These are phyloP conservation scores for Hoplodrina ambigua DNA, from an alignment of 2,888 invertebrate species.

Conservation along the genomic window DNA sequence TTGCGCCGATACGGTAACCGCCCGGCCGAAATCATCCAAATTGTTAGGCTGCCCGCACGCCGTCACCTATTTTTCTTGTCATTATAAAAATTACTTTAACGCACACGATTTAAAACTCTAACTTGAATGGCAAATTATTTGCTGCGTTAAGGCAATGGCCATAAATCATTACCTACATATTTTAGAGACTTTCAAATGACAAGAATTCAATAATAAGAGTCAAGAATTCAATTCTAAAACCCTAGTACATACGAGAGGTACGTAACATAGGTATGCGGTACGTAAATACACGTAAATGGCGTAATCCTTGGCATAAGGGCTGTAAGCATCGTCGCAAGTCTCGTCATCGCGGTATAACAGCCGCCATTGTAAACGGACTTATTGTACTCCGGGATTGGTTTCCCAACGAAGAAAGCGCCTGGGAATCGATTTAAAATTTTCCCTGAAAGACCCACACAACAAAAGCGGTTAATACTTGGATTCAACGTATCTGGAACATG, in stretches of 20 bases:
- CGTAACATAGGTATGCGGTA: conserved; percentile 50
- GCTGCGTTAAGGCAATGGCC: too few relatives aligned
- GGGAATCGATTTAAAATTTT: conserved; percentile 89
- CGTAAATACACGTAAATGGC: conserved; percentile 84
- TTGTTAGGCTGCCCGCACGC: too few relatives aligned
- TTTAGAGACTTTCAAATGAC: background rate
- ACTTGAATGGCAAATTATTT: too few relatives aligned
- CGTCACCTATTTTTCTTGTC: too few relatives aligned
- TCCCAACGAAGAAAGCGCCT: conserved; percentile 82
- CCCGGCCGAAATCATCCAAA: too few relatives aligned
- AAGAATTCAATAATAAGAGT: conserved; percentile 11
- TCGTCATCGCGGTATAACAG: conserved; percentile 81
- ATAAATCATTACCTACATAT: background rate
- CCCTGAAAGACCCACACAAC: conserved; percentile 83
- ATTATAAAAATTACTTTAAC: too few relatives aligned
- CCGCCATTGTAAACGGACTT: conserved; percentile 83
- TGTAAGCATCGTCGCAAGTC: conserved; percentile 79
- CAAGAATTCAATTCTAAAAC: conserved; percentile 8
- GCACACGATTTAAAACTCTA: too few relatives aligned
- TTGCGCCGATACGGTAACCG: too few relatives aligned
- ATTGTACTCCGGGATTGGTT: conserved; percentile 88
- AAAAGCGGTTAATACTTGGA: conserved; percentile 84
- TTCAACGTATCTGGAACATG: conserved; percentile 77
- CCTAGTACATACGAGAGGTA: conserved; percentile 4
- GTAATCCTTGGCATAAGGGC: conserved; percentile 81